Evolutionary conservation across 2,113 vertebrate genomes (phyloP), one percentile per base, ranked within the genome.

Genomic region (Hoplias malabaricus): DNA sequence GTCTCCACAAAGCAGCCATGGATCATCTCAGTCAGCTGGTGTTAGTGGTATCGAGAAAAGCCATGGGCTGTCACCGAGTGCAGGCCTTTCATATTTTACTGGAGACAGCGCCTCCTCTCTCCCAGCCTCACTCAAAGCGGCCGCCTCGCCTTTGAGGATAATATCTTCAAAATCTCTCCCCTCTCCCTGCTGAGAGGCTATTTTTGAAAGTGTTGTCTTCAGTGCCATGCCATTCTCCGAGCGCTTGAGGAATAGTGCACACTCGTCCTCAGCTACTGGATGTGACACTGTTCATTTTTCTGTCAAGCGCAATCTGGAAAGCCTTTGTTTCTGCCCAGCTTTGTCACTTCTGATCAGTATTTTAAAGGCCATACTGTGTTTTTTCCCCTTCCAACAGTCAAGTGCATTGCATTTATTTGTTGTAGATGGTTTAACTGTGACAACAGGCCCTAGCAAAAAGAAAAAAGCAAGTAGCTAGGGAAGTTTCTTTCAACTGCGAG

Each of bases 31-130:
- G 90, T 89, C 88, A 88, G 89, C 88, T 84, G 89, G 89, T 89
- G 89, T 88, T 92, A 88, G 91, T 86, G 84, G 88, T 93, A 91
- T 92, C 88, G 90, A 77, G 90, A 92, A 90, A 91, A 91, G 89
- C 92, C 90, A 89, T 89, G 87, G 90, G 90, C 92, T 93, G 90
- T 93, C 90, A 93, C 89, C 82, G 82, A 87, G 85, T 83, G 78
- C 84, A 85, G 84, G 83, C 85, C 90, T 88, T 92, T 91, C 92
- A 93, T 93, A 92, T 92, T 92, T 93, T 90, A 93, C 86, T 50
- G 84, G 46, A 89, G 92, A 93, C 89, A 92, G 90, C 86, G 69
- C 85, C 86, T 84, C 84, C 87, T 87, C 88, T 88, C 90, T 84
- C 77, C 73, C 53, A 86, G 90, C 86, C 87, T 92, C 89, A 90